Evolutionary conservation across 2,113 vertebrate species (phyloP).

Genomic region (Channa argus): DNA sequence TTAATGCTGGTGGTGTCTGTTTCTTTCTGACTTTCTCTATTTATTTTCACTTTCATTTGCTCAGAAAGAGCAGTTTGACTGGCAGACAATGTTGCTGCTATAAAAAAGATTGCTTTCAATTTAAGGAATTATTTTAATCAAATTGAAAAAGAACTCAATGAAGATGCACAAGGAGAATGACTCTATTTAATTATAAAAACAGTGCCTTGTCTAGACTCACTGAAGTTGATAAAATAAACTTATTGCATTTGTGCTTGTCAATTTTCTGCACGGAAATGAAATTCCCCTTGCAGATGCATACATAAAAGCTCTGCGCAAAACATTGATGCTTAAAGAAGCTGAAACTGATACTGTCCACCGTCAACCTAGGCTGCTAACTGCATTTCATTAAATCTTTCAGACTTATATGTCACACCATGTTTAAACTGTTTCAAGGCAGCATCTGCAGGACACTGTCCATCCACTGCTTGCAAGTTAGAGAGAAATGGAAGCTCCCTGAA

Average conservation of each 20-base stretch:
- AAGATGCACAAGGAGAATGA: slow-evolving; percentile 47
- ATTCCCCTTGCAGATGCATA: slow-evolving; percentile 38
- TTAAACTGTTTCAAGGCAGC: too few species aligned
- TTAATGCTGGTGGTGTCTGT: neutral
- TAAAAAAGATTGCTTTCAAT: slow-evolving; percentile 65
- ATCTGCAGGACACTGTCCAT: slow-evolving; percentile 12
- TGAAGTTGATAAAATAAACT: slow-evolving; percentile 58
- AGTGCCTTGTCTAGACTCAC: slow-evolving; percentile 32
- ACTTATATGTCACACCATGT: neutral
- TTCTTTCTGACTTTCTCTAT: slow-evolving; percentile 12
- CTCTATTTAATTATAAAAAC: slow-evolving; percentile 62
- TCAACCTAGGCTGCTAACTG: neutral
- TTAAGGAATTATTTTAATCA: slow-evolving; percentile 70
- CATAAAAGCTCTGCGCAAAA: slow-evolving; percentile 29
- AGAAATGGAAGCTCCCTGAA: neutral
- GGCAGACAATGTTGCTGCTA: slow-evolving; percentile 13
- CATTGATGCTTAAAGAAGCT: neutral
- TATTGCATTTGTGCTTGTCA: slow-evolving; percentile 45
- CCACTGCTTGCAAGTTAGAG: neutral
- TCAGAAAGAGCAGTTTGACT: slow-evolving; percentile 26
- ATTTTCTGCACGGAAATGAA: slow-evolving; percentile 52
- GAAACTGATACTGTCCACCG: neutral
- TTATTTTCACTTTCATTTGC: slow-evolving; percentile 45
- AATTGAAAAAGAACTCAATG: slow-evolving; percentile 52
- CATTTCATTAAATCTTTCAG: slow-evolving; percentile 15